Evolutionary conservation across 2,888 invertebrate species (phyloP).

Genomic region (Alitta virens): DNA sequence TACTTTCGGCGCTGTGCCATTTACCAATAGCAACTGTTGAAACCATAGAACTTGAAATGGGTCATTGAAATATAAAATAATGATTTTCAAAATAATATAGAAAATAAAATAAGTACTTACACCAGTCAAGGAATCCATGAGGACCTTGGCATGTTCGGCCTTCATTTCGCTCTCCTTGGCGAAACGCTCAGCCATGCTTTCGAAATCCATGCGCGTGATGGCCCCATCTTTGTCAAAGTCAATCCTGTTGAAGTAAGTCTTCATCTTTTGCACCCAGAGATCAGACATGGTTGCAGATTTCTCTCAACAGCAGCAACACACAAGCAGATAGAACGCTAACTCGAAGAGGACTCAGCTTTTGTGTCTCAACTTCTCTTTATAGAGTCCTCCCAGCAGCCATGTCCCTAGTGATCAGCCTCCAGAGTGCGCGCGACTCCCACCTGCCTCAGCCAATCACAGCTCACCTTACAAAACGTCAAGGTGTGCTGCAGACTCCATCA

Average conservation of each 20-base stretch:
- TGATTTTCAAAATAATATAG: too few relatives aligned
- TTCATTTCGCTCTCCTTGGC: constrained; percentile 20
- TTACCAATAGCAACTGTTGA: too few relatives aligned
- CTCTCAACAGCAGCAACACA: neutral
- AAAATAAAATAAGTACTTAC: constrained; percentile 20
- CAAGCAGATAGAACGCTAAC: neutral
- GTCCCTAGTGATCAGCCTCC: too few relatives aligned
- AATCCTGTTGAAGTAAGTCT: constrained; percentile 29
- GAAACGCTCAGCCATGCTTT: constrained; percentile 26
- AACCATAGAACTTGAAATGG: neutral
- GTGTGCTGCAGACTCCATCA: too few relatives aligned
- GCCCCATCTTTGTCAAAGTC: constrained; percentile 29
- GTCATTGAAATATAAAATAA: neutral
- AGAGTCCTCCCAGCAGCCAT: too few relatives aligned
- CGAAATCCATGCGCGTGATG: constrained; percentile 27
- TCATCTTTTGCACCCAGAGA: constrained; percentile 24
- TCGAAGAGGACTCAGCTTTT: too few relatives aligned
- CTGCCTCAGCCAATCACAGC: too few relatives aligned
- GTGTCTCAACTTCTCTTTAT: too few relatives aligned
- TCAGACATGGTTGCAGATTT: constrained; percentile 20
- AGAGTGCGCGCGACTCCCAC: too few relatives aligned
- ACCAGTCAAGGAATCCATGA: constrained; percentile 9
- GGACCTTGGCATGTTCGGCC: constrained; percentile 5
- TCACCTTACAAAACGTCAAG: too few relatives aligned
- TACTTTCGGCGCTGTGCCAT: too few relatives aligned